These are phyloP conservation scores for Rhagoletis pomonella DNA, from an alignment of 1,140 invertebrate genomes.

Conservation along the genomic window DNA sequence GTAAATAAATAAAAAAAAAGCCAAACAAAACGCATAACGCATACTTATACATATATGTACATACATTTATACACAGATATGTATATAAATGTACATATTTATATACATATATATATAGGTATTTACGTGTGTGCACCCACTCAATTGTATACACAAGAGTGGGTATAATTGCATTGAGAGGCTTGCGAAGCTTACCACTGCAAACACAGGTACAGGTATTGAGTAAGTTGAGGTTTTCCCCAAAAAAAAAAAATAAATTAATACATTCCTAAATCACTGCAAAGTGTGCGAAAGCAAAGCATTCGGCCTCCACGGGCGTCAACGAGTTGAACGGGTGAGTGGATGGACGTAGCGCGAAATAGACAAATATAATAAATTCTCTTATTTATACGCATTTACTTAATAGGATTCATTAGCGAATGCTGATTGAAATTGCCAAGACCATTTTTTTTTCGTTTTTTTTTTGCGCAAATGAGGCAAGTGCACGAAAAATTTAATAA, in stretches of 20 bases:
- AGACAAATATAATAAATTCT: slow-evolving; percentile 14
- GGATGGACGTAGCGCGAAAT: neutral
- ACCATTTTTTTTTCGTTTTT: neutral
- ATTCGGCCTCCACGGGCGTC: neutral
- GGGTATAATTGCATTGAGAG: neutral
- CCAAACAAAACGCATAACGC: neutral
- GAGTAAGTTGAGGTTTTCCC: slow-evolving; percentile 40
- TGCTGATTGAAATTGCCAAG: neutral
- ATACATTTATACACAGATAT: no score
- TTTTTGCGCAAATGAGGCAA: no score
- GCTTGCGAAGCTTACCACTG: neutral
- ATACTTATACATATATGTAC: neutral
- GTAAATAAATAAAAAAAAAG: slow-evolving; percentile 12
- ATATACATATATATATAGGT: no score
- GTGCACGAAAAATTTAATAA: no score
- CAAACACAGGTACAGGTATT: neutral
- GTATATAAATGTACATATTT: no score
- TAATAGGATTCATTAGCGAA: neutral
- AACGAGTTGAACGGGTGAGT: neutral
- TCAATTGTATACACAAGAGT: neutral
- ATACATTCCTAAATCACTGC: neutral
- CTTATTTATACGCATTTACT: neutral
- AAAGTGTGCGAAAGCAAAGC: neutral
- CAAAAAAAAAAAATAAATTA: neutral
- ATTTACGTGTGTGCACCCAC: neutral